Conservation (phyloP, 2,888 invertebrate genomes). For the Leptopilina myrica region DNA sequence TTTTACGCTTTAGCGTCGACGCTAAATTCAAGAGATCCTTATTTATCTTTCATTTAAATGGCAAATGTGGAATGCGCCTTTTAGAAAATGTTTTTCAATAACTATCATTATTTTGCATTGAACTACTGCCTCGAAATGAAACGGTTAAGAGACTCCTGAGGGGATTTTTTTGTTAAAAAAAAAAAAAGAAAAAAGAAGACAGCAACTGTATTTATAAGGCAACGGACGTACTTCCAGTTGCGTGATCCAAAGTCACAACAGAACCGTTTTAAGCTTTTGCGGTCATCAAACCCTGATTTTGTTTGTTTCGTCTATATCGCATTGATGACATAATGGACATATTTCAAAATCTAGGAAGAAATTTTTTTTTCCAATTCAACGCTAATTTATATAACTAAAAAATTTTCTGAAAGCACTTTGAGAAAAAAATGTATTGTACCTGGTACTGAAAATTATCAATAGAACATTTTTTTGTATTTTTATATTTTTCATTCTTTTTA, state of each 20-base stretch:
- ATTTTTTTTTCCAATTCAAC: background rate
- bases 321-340: slow-evolving; percentile 7
- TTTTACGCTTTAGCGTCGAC: too few species aligned
- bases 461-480: too few species aligned
- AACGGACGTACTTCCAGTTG: slow-evolving; percentile 30
- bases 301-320: slow-evolving; percentile 37
- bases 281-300: slow-evolving; percentile 41
- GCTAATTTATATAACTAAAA: background rate
- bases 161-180: background rate
- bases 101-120: background rate
- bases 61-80: background rate
- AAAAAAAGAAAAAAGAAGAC: background rate
- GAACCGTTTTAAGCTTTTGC: slow-evolving; percentile 22
- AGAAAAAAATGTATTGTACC: too few species aligned
- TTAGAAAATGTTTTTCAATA: slow-evolving; percentile 1
- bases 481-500: too few species aligned
- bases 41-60: too few species aligned
- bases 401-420: too few species aligned
- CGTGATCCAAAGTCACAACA: slow-evolving; percentile 39
- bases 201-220: slow-evolving; percentile 31
- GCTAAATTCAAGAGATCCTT: too few species aligned
- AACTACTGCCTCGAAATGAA: slow-evolving; percentile 17
- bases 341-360: background rate
- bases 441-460: too few species aligned
- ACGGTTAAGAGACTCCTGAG: slow-evolving; percentile 18